A percentile compares a stretch with the other conserved stretches of the same genome.
phyloP scores from a whole-genome alignment of 2,888 invertebrate species.

The Synanthedon andrenaeformis region DNA sequence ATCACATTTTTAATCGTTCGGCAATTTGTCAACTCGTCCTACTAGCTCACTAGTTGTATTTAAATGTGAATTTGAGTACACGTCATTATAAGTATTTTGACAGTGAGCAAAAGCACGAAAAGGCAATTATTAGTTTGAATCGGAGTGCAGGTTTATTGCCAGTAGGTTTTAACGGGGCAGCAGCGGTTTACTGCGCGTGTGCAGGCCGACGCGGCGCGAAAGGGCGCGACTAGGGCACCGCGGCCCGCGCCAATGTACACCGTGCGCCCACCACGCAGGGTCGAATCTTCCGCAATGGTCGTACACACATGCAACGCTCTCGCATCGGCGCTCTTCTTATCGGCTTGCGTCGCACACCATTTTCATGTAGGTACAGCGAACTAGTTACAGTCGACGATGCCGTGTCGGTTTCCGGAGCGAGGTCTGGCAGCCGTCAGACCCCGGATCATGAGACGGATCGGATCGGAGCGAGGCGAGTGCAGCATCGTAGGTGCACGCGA shows the following conservation, averaged over 20 bases:
- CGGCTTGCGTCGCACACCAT: conserved; percentile 21
- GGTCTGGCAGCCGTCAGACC: not conserved
- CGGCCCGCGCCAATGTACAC: conserved; percentile 3
- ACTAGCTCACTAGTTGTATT: too few species aligned
- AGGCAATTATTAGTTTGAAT: conserved; percentile 23
- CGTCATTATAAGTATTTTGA: not conserved
- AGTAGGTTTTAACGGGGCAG: conserved; percentile 16
- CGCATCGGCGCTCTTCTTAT: conserved; percentile 15
- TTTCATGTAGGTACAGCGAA: conserved; percentile 21
- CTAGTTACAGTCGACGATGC: conserved; percentile 18
- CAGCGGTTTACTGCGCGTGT: conserved; percentile 10
- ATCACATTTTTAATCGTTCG: too few species aligned
- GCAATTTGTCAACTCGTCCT: not conserved
- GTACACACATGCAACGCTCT: not conserved
- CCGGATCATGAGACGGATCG: conserved; percentile 2
- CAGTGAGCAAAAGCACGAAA: conserved; percentile 3
- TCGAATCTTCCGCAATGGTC: not conserved
- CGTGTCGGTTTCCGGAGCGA: conserved; percentile 3
- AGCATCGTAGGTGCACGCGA: conserved; percentile 6
- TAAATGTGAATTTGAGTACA: too few species aligned
- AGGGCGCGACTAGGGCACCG: not conserved
- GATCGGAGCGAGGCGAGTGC: conserved; percentile 3
- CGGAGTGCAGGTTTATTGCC: conserved; percentile 22
- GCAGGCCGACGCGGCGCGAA: not conserved
- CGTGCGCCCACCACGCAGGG: conserved; percentile 4